These are phyloP conservation scores for Venusia cambrica DNA, from an alignment of 2,888 invertebrate genomes.

Conservation along the genomic window DNA sequence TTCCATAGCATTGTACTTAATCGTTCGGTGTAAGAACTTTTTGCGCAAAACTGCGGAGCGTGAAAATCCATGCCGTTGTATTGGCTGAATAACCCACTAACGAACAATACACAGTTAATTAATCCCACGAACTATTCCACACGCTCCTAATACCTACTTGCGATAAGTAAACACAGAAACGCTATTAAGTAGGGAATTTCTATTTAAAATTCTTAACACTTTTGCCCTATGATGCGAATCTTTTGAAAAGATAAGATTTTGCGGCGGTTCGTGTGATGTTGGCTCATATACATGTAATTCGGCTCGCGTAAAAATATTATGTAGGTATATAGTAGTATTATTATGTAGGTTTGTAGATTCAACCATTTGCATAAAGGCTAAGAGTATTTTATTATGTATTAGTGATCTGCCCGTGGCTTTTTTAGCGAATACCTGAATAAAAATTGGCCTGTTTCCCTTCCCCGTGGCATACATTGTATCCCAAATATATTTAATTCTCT, in stretches of 20 bases:
- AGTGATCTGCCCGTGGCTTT: too few species aligned
- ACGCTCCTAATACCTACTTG: slow-evolving; percentile 37
- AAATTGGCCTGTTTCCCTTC: too few species aligned
- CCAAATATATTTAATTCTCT: too few species aligned
- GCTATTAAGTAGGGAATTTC: slow-evolving; percentile 20
- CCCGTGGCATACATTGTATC: too few species aligned
- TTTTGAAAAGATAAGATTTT: slow-evolving; percentile 14
- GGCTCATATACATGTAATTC: too few species aligned
- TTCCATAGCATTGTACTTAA: slow-evolving; percentile 5
- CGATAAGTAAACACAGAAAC: slow-evolving; percentile 24
- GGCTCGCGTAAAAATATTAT: too few species aligned
- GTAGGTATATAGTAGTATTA: too few species aligned
- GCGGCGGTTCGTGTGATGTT: too few species aligned
- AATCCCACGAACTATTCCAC: slow-evolving; percentile 42
- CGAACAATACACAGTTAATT: slow-evolving; percentile 48
- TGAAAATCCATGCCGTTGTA: slow-evolving; percentile 35
- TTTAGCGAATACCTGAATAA: too few species aligned
- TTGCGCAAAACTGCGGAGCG: slow-evolving; percentile 10
- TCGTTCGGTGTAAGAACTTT: slow-evolving; percentile 4
- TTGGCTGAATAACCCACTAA: slow-evolving; percentile 46
- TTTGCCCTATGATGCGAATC: slow-evolving; percentile 22
- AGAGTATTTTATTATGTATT: too few species aligned
- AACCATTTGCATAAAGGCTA: too few species aligned
- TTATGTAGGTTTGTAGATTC: too few species aligned
- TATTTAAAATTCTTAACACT: slow-evolving; percentile 10